These are phyloP conservation scores for Misgurnus mizolepis DNA, from an alignment of 2,113 vertebrate species.

Conservation along the genomic window DNA sequence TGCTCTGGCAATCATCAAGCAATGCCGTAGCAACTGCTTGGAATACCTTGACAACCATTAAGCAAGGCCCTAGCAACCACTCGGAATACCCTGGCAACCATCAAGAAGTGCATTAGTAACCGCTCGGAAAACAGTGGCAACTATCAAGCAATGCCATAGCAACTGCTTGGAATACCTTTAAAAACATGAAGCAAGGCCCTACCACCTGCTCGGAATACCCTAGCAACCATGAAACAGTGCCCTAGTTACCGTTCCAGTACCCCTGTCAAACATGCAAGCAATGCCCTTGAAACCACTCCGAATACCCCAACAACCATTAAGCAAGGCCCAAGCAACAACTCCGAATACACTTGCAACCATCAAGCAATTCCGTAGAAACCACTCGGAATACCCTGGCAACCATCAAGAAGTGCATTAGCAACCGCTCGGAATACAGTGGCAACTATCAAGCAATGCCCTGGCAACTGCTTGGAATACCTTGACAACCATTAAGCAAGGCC, in stretches of 20 bases:
- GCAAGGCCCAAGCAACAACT: not conserved
- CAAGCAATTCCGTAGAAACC: not conserved
- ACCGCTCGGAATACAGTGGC: not conserved
- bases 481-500: no score
- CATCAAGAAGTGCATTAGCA: not conserved
- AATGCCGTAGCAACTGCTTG: not conserved
- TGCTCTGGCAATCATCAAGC: not conserved
- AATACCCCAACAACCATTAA: not conserved
- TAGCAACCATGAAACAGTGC: no score
- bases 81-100: not conserved
- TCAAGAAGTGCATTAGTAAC: not conserved
- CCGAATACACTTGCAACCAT: not conserved
- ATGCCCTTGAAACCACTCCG: not conserved
- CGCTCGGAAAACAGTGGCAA: not conserved
- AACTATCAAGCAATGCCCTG: not conserved
- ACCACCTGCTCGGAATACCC: no score
- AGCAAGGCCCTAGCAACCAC: not conserved
- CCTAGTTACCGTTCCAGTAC: no score
- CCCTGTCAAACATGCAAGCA: no score
- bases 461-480: no score
- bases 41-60: not conserved
- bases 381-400: not conserved
- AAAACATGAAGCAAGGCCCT: no score
- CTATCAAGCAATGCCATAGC: no score
- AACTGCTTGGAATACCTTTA: no score